Conservation (phyloP, 2,113 vertebrate genomes). For the Crocuta crocuta region DNA sequence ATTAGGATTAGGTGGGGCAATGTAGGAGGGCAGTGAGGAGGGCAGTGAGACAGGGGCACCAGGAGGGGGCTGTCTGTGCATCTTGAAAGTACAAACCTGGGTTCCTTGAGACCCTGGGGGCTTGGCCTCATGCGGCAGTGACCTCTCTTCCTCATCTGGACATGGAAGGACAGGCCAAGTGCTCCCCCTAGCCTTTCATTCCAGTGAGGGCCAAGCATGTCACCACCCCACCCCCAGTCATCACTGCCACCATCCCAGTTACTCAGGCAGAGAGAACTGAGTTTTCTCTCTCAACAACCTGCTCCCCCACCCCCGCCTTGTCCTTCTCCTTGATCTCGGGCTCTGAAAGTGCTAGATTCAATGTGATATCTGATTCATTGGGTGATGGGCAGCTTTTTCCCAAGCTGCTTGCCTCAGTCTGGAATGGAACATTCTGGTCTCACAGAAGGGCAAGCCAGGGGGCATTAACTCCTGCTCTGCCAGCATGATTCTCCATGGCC, state of each 20-base stretch:
- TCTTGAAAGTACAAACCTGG: not conserved
- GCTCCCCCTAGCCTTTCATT: not conserved
- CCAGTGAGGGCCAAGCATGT: too few relatives aligned
- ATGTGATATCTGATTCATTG: conserved; percentile 40
- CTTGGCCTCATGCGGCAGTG: not conserved
- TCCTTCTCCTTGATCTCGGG: conserved; percentile 12
- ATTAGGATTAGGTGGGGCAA: not conserved
- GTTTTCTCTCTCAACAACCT: not conserved
- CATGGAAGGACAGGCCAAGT: not conserved
- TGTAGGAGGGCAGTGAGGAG: not conserved
- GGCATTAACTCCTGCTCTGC: conserved; percentile 7
- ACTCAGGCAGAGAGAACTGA: not conserved
- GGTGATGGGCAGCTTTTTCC: conserved; percentile 20
- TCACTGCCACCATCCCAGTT: not conserved
- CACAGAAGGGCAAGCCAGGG: not conserved
- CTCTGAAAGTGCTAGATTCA: not conserved
- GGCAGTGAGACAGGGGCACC: not conserved
- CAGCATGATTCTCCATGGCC: not conserved
- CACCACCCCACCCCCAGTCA: not conserved
- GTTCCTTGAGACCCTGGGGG: not conserved
- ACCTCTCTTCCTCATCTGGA: not conserved
- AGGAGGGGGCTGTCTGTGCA: not conserved
- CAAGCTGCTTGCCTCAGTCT: not conserved
- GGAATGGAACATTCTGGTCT: conserved; percentile 54
- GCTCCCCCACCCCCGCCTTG: not conserved